Base-by-base conservation (phyloP, 2,113 vertebrate species). In the Ardeotis arabs region DNA sequence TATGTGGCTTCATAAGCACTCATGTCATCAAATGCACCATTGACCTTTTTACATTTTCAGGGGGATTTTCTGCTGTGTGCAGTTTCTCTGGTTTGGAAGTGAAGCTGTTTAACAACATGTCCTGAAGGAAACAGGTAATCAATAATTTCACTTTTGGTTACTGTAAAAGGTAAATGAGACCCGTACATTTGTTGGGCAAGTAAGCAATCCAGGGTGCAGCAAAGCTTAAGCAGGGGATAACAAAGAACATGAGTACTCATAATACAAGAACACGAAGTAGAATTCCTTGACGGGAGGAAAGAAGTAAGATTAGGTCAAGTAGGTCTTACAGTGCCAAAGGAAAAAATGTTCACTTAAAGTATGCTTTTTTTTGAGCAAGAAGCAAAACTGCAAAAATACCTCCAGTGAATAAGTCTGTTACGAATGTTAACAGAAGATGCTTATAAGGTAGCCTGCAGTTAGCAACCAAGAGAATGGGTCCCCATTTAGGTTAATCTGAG, bases 91-190 rank as follows among this genome's bases (percentile, higher is more conserved):
- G 70, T 96, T 96, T 96, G 91, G 87, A 97, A 96, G 85, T 74
- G 33, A 94, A 93, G 74, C 92, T 94, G 85, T 96, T 95, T 96
- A 97, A 95, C 89, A 92, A 73, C 0, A 3, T 66, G 87, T 91
- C 87, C 89, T 92, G 75, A 89, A 97, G 94, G 94, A 96, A 97
- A 94, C 85, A 95, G 85, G 41, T 96, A 97, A 97, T 97, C 97
- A 96, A 96, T 97, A 97, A 96, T 96, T 97, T 96, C 95, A 97
- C 87, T 93, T 97, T 97, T 96, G 97, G 94, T 97, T 96, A 96
- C 89, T 95, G 72, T 89, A 87, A 93, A 95, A 97, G 62, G 85
- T 91, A 97, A 96, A 97, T 96, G 94, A 97, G 76, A 67, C 39
- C 78, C 47, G 60, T 70, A 59, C 74, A 95, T 82, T 92, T 94